A percentile compares a stretch with the other conserved stretches of the same genome.
Evolutionary conservation across 37 sponge, comb jelly and placozoan genomes (phyloP).

Genomic region (Halichondria panicea): DNA sequence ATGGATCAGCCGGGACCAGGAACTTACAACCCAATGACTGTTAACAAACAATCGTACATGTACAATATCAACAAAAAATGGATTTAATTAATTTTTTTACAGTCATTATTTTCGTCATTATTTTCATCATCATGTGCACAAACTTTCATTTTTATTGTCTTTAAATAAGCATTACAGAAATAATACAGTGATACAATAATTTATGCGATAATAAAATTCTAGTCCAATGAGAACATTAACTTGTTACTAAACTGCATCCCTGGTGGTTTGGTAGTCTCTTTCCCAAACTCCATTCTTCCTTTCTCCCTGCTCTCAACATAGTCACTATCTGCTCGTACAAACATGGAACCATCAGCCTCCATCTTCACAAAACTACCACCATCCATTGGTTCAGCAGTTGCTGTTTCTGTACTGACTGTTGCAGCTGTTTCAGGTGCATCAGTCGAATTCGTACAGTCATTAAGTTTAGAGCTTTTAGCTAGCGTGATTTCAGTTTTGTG

Average conservation of each 20-base stretch:
- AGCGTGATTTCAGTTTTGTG: no score
- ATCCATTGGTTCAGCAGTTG: not conserved
- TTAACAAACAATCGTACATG: slow-evolving; percentile 37
- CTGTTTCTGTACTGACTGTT: no score
- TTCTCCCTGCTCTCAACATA: not conserved
- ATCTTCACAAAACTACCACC: not conserved
- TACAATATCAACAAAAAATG: slow-evolving; percentile 50
- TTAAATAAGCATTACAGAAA: no score
- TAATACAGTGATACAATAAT: not conserved
- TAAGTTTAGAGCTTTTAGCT: no score
- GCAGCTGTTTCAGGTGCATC: no score
- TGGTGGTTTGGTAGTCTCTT: not conserved
- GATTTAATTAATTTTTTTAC: slow-evolving; percentile 26
- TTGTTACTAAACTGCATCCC: slow-evolving; percentile 17
- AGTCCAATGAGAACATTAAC: slow-evolving; percentile 21
- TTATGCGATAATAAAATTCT: not conserved
- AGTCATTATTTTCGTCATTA: not conserved
- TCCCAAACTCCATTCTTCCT: not conserved
- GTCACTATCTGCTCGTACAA: not conserved
- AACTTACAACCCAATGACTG: slow-evolving; percentile 39
- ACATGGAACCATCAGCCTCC: not conserved
- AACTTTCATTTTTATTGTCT: not conserved
- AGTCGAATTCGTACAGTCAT: no score
- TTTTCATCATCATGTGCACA: not conserved
- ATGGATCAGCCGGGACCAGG: slow-evolving; percentile 23